Evolutionary conservation across 2,888 invertebrate species (phyloP).

Genomic region (Mythimna impura): DNA sequence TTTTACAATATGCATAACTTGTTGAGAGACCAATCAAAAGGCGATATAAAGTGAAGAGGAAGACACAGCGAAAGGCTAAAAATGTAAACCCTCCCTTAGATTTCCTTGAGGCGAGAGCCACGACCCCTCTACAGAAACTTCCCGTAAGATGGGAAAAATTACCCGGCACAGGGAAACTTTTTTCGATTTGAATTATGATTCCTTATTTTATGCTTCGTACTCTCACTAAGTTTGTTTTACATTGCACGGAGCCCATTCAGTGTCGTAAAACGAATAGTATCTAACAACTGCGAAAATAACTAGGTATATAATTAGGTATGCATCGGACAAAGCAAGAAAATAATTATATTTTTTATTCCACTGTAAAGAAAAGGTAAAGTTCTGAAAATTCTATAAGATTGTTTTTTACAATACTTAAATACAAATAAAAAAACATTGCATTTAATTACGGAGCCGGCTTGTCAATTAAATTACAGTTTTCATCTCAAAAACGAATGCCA

Average conservation of each 20-base stretch:
- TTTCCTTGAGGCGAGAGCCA: slow-evolving; percentile 84
- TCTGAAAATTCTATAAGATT: slow-evolving; percentile 8
- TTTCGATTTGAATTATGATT: slow-evolving; percentile 91
- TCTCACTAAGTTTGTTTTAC: slow-evolving; percentile 86
- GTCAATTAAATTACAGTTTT: slow-evolving; percentile 47
- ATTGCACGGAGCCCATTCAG: slow-evolving; percentile 81
- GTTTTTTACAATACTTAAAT: slow-evolving; percentile 6
- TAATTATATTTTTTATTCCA: slow-evolving; percentile 44
- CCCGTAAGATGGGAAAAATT: slow-evolving; percentile 90
- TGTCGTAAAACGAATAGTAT: slow-evolving; percentile 80
- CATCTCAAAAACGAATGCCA: slow-evolving; percentile 51
- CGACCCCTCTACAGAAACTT: slow-evolving; percentile 88
- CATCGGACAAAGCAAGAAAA: slow-evolving; percentile 49
- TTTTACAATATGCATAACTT: slow-evolving; percentile 90
- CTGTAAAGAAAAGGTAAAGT: slow-evolving; percentile 27
- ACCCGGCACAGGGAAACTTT: slow-evolving; percentile 87
- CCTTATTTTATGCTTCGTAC: slow-evolving; percentile 87
- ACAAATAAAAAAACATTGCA: slow-evolving; percentile 4
- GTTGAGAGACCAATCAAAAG: slow-evolving; percentile 90
- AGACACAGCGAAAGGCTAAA: slow-evolving; percentile 90
- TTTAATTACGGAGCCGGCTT: slow-evolving; percentile 23
- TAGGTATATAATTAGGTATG: slow-evolving; percentile 44
- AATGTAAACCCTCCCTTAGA: slow-evolving; percentile 89
- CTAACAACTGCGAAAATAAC: slow-evolving; percentile 34
- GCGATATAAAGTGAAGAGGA: slow-evolving; percentile 89